Evolutionary conservation across 2,113 vertebrate genomes (phyloP).

Genomic region (Seriola dumerili): DNA sequence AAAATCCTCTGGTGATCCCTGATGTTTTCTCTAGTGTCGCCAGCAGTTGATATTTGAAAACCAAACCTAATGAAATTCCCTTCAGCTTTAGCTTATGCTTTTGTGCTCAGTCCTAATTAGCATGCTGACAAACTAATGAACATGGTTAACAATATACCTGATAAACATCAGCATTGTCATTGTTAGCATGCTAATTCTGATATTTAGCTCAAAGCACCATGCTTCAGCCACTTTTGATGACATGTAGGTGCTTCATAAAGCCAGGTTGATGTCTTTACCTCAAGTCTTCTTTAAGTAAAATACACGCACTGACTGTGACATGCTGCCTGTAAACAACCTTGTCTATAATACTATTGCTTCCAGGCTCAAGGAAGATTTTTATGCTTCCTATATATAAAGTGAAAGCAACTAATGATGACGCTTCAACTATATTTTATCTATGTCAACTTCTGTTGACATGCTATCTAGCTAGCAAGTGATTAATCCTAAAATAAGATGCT

Average conservation of each 20-base stretch:
- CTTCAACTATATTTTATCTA: constrained; percentile 53
- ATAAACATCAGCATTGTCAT: not conserved
- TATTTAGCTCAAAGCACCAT: not conserved
- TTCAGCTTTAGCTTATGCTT: not conserved
- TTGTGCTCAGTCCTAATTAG: not conserved
- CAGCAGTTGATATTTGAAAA: not conserved
- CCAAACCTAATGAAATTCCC: not conserved
- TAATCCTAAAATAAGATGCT: constrained; percentile 46
- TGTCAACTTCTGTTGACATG: constrained; percentile 49
- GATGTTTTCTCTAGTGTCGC: not conserved
- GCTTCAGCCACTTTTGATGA: not conserved
- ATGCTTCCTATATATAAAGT: not conserved
- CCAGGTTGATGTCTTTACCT: constrained; percentile 9
- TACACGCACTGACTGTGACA: constrained; percentile 3
- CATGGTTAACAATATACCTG: not conserved
- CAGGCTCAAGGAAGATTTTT: constrained; percentile 3
- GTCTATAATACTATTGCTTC: constrained; percentile 7
- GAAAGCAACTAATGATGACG: constrained; percentile 55
- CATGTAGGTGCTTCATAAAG: not conserved
- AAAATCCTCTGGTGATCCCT: not conserved
- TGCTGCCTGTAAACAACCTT: constrained; percentile 33
- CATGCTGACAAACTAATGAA: not conserved
- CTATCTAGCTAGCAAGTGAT: constrained; percentile 33
- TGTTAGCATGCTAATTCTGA: not conserved
- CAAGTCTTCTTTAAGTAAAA: constrained; percentile 3